Percentiles rank a stretch among this genome's conserved stretches.
Evolutionary conservation across 1,140 invertebrate genomes (phyloP).

Genomic region (Cotesia typhae): DNA sequence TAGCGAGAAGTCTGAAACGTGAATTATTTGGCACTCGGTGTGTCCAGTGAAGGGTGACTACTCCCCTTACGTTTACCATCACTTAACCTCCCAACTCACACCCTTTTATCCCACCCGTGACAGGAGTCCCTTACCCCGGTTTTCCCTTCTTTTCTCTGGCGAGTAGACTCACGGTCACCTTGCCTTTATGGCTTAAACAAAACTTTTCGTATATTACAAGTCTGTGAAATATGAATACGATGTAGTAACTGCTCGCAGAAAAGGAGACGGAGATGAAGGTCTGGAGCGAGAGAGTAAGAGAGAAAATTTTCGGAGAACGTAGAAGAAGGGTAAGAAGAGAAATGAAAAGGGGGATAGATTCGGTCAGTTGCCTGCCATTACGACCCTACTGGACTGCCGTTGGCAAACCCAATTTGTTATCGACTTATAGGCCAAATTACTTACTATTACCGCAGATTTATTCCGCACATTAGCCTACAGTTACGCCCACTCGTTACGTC

Average conservation of each 20-base stretch:
- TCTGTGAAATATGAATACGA: slow-evolving; percentile 64
- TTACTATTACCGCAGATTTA: slow-evolving; percentile 67
- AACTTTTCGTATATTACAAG: slow-evolving; percentile 64
- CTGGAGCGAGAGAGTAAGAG: slow-evolving; percentile 18
- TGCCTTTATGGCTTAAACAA: slow-evolving; percentile 64
- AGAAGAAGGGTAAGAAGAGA: slow-evolving; percentile 30
- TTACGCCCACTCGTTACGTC: slow-evolving; percentile 59
- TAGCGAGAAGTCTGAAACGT: slow-evolving; percentile 50
- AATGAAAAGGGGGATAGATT: slow-evolving; percentile 48
- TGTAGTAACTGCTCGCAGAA: slow-evolving; percentile 24
- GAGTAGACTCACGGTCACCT: slow-evolving; percentile 35
- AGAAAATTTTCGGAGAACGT: slow-evolving; percentile 13
- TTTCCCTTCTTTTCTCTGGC: slow-evolving; percentile 11
- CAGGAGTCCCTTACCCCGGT: slow-evolving; percentile 39
- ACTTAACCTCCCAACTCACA: slow-evolving; percentile 35
- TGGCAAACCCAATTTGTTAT: slow-evolving; percentile 66
- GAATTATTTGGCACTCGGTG: slow-evolving; percentile 57
- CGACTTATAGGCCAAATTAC: slow-evolving; percentile 66
- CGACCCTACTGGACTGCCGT: slow-evolving; percentile 51
- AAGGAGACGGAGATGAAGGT: slow-evolving; percentile 15
- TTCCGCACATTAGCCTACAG: slow-evolving; percentile 62
- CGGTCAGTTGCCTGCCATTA: slow-evolving; percentile 64
- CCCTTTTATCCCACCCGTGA: slow-evolving; percentile 20
- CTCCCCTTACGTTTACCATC: slow-evolving; percentile 25
- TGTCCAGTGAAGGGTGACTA: slow-evolving; percentile 49